A percentile compares a stretch with the other conserved stretches of the same genome.
Conservation (phyloP, 2,113 vertebrate genomes). For the Propithecus coquereli region DNA sequence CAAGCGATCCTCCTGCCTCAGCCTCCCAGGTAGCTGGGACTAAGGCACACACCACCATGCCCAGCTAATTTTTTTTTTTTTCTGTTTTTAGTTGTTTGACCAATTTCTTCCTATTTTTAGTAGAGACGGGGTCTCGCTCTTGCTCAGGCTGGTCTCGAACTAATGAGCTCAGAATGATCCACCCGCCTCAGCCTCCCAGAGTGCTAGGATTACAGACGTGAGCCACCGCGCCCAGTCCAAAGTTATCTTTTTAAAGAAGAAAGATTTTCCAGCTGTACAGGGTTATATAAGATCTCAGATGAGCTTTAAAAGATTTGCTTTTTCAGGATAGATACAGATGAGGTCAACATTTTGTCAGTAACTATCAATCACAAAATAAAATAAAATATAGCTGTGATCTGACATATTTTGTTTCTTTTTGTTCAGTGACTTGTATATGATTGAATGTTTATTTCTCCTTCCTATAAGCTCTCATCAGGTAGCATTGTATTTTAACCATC, state of each 20-base stretch:
- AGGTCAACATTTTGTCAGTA: not conserved
- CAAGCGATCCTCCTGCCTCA: too few relatives aligned
- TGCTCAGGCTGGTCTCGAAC: too few relatives aligned
- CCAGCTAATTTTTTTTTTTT: too few relatives aligned
- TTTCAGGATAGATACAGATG: not conserved
- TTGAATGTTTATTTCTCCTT: not conserved
- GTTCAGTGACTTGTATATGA: not conserved
- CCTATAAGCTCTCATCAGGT: not conserved
- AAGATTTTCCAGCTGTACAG: not conserved
- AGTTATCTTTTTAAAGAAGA: not conserved
- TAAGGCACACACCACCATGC: too few relatives aligned
- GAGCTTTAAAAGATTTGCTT: not conserved
- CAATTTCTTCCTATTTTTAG: too few relatives aligned
- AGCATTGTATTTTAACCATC: not conserved
- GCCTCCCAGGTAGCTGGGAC: too few relatives aligned
- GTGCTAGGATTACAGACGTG: too few relatives aligned
- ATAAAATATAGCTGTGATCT: not conserved
- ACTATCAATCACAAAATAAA: not conserved
- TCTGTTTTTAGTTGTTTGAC: too few relatives aligned
- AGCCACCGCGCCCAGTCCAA: too few relatives aligned
- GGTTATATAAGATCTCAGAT: not conserved
- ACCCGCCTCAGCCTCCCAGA: too few relatives aligned
- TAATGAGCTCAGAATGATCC: too few relatives aligned
- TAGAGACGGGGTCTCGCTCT: too few relatives aligned
- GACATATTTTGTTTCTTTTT: not conserved